These are phyloP conservation scores for Ecliptopera silaceata DNA, from an alignment of 2,888 invertebrate genomes.

Conservation along the genomic window DNA sequence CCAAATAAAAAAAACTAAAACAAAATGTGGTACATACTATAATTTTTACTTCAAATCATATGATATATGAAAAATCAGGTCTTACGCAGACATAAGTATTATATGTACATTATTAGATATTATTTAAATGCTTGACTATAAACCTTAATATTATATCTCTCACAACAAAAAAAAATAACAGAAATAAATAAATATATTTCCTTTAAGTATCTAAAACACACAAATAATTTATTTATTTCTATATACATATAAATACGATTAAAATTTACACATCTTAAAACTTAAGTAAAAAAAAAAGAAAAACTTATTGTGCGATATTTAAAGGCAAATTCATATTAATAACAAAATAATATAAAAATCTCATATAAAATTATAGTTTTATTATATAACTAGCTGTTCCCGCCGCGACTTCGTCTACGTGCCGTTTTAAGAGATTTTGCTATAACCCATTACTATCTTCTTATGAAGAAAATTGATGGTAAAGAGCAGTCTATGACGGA, in stretches of 20 bases:
- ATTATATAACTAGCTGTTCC: too few relatives aligned
- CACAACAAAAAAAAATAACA: constrained; percentile 43
- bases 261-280: constrained; percentile 30
- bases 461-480: too few relatives aligned
- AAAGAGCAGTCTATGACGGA: too few relatives aligned
- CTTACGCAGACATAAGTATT: constrained; percentile 41
- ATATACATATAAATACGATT: constrained; percentile 24
- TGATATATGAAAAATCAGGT: constrained; percentile 46
- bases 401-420: too few relatives aligned
- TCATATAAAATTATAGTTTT: too few relatives aligned
- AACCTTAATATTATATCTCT: constrained; percentile 36
- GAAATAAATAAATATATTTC: constrained; percentile 34
- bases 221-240: constrained; percentile 34
- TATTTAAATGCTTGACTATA: constrained; percentile 49
- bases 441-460: too few relatives aligned
- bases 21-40: constrained; percentile 51
- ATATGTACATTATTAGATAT: constrained; percentile 26
- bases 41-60: constrained; percentile 57
- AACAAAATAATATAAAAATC: constrained; percentile 1
- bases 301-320: constrained; percentile 32
- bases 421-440: too few relatives aligned
- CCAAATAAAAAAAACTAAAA: constrained; percentile 34
- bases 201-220: constrained; percentile 35
- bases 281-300: constrained; percentile 12
- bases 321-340: constrained; percentile 11